phyloP scores from a whole-genome alignment of 2,888 invertebrate genomes.

The Emmelina monodactyla region DNA sequence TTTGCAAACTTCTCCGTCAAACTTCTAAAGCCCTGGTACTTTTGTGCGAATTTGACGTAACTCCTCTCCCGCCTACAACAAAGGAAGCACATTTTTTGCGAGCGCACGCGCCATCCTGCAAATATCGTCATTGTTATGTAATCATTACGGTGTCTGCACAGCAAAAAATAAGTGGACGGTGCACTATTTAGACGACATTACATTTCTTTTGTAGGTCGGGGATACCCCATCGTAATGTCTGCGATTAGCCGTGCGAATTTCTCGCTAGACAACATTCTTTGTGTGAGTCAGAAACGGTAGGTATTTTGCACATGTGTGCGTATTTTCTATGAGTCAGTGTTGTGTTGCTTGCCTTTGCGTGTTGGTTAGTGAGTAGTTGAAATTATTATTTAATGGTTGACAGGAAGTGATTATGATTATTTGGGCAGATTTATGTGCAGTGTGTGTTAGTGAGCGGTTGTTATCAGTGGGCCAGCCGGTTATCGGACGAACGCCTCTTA shows the following conservation, averaged over 20 bases:
- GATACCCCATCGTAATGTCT: conserved; percentile 36
- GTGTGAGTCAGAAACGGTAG: too few species aligned
- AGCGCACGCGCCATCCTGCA: conserved; percentile 38
- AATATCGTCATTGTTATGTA: conserved; percentile 46
- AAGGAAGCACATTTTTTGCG: conserved; percentile 33
- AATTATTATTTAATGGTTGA: too few species aligned
- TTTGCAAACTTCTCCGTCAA: conserved; percentile 3
- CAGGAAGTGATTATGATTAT: too few species aligned
- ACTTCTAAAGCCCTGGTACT: conserved; percentile 33
- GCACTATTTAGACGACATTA: conserved; percentile 33
- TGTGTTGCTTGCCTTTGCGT: too few species aligned
- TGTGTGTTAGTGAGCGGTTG: too few species aligned
- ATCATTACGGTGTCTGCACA: conserved; percentile 47
- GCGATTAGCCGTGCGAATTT: conserved; percentile 33
- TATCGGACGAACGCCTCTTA: conserved; percentile 47
- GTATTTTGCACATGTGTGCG: too few species aligned
- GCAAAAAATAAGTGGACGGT: conserved; percentile 35
- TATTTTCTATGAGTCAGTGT: too few species aligned
- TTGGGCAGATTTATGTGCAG: too few species aligned
- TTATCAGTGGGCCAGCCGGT: conserved; percentile 37
- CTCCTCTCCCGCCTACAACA: conserved; percentile 39
- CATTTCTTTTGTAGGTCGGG: conserved; percentile 50
- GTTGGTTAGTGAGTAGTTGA: too few species aligned
- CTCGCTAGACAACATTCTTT: conserved; percentile 28
- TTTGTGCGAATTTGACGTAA: conserved; percentile 64